Evolutionary conservation across 2,113 vertebrate species (phyloP), one percentile per base, ranked within the genome.

Genomic region (Otocyon megalotis): DNA sequence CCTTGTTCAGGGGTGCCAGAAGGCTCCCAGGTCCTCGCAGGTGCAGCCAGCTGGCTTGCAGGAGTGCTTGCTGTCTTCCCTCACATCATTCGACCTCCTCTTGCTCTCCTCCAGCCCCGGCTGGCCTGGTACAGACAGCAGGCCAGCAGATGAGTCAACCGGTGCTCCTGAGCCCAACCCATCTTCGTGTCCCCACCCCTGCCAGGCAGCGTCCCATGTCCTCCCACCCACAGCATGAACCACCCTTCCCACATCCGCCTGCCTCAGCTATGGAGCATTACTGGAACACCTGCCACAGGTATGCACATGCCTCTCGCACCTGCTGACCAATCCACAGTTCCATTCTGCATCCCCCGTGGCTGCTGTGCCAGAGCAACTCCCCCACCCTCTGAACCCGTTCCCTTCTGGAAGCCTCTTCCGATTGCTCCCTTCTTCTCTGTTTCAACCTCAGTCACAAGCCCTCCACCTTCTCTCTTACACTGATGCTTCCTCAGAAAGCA

Each of bases 321-420:
- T 26, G 28, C 32, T 6, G 35, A n/a, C 50, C 14, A 26, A 58
- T 11, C 9, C 1, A 12, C 50, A 81, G 58, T 69, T 93, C 67
- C 48, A 5, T 0, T 32, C 5, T 26, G 69, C 80, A 19, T 90
- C 76, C 30, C 16, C 13, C 16, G 3, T 32, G 50, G 72, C 83
- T 83, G 15, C 37, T 30, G 4, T 16, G 48, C 60, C 71, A 4
- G 2, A 19, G 56, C 2, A 63, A 14, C 5, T 8, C 67, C 71
- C 63, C 19, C 63, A 5, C 17, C 8, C 69, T 81, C 48, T 32
- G 35, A 63, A 14, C 28, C 53, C 32, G 12, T 53, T 71, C 81
- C 28, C 63, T 50, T 90, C 72, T 20, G 48, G 76, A 88, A 77
- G 84, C 62, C 85, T 85, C 80, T 90, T 80, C 48, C 16, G 63